These are phyloP conservation scores for Sebastes miniatus DNA, from an alignment of 2,797 vertebrate species.

Conservation along the genomic window DNA sequence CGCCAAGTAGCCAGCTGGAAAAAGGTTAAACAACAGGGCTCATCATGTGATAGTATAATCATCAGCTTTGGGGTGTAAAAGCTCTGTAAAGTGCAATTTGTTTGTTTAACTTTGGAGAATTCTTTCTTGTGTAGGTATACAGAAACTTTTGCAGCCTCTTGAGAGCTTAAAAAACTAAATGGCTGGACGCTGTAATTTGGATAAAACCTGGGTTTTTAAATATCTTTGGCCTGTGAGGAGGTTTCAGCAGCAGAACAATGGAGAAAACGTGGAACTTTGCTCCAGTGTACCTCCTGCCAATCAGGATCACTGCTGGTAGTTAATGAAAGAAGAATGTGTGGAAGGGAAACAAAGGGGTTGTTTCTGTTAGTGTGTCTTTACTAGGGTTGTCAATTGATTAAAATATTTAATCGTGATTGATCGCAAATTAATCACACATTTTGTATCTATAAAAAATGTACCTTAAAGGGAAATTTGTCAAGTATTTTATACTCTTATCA, in stretches of 20 bases:
- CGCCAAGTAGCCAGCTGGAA: constrained; percentile 16
- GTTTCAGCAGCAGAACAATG: constrained; percentile 36
- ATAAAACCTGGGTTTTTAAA: constrained; percentile 45
- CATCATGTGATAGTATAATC: not conserved
- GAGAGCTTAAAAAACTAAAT: not conserved
- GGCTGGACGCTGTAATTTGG: not conserved
- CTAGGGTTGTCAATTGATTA: no score
- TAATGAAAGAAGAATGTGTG: not conserved
- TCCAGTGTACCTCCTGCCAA: not conserved
- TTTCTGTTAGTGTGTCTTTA: not conserved
- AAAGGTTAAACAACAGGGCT: not conserved
- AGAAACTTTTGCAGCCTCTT: not conserved
- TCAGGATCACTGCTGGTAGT: constrained; percentile 21
- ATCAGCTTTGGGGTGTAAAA: not conserved
- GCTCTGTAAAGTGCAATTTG: not conserved
- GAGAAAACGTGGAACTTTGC: constrained; percentile 48
- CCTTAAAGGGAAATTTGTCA: no score
- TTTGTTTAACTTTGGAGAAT: not conserved
- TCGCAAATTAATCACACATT: no score
- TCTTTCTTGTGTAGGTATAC: not conserved
- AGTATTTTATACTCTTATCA: no score
- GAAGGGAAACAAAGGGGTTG: not conserved
- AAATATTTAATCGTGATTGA: no score
- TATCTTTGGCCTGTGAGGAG: constrained; percentile 33
- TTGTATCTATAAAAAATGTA: no score